Base-by-base conservation (phyloP, 53 echinoderm and acorn worm species). In the Holothuria scabra region DNA sequence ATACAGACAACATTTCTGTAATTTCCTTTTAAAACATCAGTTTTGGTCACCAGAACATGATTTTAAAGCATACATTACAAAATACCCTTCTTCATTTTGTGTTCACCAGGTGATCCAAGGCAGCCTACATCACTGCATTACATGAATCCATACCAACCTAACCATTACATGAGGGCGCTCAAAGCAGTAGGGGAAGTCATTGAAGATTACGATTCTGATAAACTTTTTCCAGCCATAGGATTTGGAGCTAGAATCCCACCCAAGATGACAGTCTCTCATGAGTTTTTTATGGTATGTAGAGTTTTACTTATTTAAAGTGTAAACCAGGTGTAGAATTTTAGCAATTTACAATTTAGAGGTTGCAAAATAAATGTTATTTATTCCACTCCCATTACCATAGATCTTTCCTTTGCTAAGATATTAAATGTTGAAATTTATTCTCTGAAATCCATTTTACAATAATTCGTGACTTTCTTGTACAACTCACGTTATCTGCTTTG, bases 131-230 rank as follows among this genome's bases (percentile, higher is more conserved):
- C 99, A 20, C 84, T 99, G 32, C 99, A 99, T 49, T 95, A 87
- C 89, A 95, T 99, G 89, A 99, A 99, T 85, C 99, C 99, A 5
- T 92, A 95, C 82, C 89, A 92, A 21, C 99, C 94, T 35, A 99
- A 99, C 44, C 83, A 93, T n/a, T 99, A 99, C 85, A 60, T 90
- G 84, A 86, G 94, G 85, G 99, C 99, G 1, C 82, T 99, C 25
- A 80, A 63, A 80, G 65, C 99, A 46, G 99, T 99, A 0, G 99
- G 92, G 48, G 71, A 85, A 10, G 91, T 99, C 56, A 89, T 99
- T 49, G 92, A 99, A 66, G 99, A 99, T 59, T 99, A 99, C 23
- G 99, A 99, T 49, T 83, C 87, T 2, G 99, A 99, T 49, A 94
- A 95, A 59, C 91, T 95, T 55, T 99, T 99, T 72, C 99, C 99